A percentile compares a stretch with the other conserved stretches of the same genome.
Conservation (phyloP, 2,888 invertebrate genomes). For the Chaetogeoica ovagalla region DNA sequence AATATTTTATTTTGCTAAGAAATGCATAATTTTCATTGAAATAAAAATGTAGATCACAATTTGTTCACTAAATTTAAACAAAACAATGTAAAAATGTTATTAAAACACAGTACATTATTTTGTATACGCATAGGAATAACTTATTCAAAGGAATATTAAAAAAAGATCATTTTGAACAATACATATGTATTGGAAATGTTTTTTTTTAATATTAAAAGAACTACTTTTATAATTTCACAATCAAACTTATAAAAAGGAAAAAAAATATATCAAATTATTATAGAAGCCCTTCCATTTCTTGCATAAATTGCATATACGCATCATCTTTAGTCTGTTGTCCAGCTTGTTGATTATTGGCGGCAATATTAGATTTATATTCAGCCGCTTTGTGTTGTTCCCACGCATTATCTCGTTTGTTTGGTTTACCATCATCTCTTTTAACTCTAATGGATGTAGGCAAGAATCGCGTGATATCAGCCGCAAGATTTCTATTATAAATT, state of each 20-base stretch:
- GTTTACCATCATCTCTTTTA: constrained; percentile 73
- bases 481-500: constrained; percentile 69
- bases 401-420: constrained; percentile 36
- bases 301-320: constrained; percentile 98
- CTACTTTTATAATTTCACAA: constrained; percentile 12
- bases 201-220: constrained; percentile 4
- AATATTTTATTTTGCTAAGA: not conserved
- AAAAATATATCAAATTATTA: constrained; percentile 59
- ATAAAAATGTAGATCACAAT: not conserved
- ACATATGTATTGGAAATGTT: not conserved
- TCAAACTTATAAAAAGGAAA: not conserved
- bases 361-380: constrained; percentile 49
- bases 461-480: constrained; percentile 93
- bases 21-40: not conserved
- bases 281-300: constrained; percentile 93
- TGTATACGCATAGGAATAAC: no score
- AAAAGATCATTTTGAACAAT: not conserved
- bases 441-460: constrained; percentile 90
- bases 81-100: not conserved
- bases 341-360: constrained; percentile 51
- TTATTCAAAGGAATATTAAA: not conserved
- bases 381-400: constrained; percentile 51
- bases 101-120: not conserved
- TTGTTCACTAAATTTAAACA: not conserved
- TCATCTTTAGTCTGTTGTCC: constrained; percentile 83